Evolutionary conservation across 1,140 invertebrate species (phyloP).

Genomic region (Palaemon carinicauda): DNA sequence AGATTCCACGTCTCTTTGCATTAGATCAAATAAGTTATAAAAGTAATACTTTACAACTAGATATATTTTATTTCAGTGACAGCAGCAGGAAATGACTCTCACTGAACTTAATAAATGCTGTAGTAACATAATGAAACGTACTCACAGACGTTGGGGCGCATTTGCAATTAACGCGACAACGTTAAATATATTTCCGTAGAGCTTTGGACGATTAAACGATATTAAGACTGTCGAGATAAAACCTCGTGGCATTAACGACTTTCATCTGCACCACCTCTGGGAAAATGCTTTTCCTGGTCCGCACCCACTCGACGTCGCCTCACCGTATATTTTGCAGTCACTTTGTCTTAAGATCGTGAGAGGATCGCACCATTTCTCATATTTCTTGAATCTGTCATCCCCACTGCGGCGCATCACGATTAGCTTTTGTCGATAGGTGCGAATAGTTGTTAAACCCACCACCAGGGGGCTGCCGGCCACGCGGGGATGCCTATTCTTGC

Average conservation of each 20-base stretch:
- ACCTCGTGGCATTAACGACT: constrained; percentile 42
- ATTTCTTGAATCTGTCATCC: constrained; percentile 54
- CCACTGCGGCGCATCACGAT: constrained; percentile 53
- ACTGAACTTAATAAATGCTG: background rate
- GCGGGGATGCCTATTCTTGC: constrained; percentile 17
- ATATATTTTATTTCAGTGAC: background rate
- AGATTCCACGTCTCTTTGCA: too few species aligned
- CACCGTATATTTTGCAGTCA: constrained; percentile 38
- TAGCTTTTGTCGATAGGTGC: constrained; percentile 55
- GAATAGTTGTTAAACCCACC: constrained; percentile 56
- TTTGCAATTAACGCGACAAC: background rate
- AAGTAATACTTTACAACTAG: background rate
- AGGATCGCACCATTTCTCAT: constrained; percentile 53
- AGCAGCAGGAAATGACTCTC: too few species aligned
- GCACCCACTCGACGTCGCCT: background rate
- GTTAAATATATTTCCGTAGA: background rate
- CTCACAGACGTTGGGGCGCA: background rate
- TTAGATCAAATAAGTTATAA: too few species aligned
- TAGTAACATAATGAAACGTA: background rate
- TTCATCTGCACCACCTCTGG: constrained; percentile 27
- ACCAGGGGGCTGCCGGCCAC: constrained; percentile 34
- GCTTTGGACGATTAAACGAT: background rate
- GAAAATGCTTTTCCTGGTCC: constrained; percentile 18
- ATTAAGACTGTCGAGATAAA: constrained; percentile 40
- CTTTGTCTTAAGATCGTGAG: constrained; percentile 52